Evolutionary conservation across 2,797 vertebrate genomes (phyloP), one percentile per base, ranked within the genome.

Genomic region (Acomys russatus): DNA sequence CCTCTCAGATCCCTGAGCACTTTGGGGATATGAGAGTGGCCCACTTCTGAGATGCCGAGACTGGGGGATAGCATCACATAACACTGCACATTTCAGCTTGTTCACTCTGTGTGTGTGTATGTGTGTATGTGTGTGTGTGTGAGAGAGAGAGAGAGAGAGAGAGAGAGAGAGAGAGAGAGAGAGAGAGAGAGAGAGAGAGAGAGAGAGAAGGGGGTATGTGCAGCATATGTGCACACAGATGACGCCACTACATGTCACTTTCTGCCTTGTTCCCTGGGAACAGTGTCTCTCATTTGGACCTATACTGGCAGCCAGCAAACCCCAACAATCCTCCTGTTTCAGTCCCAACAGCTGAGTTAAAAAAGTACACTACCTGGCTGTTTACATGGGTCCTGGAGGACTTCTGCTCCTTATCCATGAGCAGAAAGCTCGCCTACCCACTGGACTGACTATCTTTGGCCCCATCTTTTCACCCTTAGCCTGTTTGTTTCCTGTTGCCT

Each of bases 51-150:
- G 76, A 91, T 22, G 71, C 30, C 33, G 79, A 70, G 33, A 51
- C 78, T 82, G 83, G 70, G 70, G 84, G 71, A 92, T 79, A n/a
- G 86, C 28, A 35, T 76, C 38, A 66, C 61, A 63, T 91, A 83
- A 74, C 70, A 59, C 3, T 49, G 23, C 28, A 17, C 54, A 44
- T 68, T 66, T 94, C 61, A 79, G 54, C 15, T 59, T 94, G 22
- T 76, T 79, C 66, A 10, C 6, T 33, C 22, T 88, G 54, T 66
- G 14, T 30, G 6, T 77, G 30, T 61, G 6, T 73, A 51, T 87
- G 33, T 64, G 35, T 59, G 49, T 83, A 23, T 76, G 51, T 79
- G 51, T 54, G 51, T 78, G 77, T 54, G 28, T 54, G 30, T 63
- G 51, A n/a, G n/a, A n/a, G n/a, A n/a, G n/a, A n/a, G n/a, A n/a